Conservation (phyloP, 2,113 vertebrate genomes). For the Bos javanicus region DNA sequence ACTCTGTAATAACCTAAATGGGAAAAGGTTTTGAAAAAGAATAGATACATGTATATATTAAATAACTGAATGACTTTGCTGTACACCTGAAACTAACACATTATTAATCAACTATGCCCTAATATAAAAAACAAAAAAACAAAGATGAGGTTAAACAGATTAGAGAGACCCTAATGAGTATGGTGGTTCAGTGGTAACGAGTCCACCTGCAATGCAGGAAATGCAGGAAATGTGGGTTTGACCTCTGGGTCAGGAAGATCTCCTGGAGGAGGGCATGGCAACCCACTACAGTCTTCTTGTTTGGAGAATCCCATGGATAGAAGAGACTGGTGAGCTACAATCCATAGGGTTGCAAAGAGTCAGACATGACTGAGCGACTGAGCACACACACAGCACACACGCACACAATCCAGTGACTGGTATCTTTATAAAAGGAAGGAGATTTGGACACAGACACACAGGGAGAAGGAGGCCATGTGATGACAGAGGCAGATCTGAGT, state of each 20-base stretch:
- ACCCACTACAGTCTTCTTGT: neutral
- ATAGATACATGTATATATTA: neutral
- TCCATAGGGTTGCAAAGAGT: neutral
- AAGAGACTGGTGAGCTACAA: neutral
- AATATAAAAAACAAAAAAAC: neutral
- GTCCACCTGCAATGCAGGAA: neutral
- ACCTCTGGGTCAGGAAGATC: neutral
- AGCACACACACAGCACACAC: neutral
- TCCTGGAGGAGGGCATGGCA: neutral
- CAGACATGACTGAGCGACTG: neutral
- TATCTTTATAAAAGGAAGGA: neutral
- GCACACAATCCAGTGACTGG: neutral
- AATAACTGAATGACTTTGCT: neutral
- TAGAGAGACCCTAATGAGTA: neutral
- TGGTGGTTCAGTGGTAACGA: neutral
- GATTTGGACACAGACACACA: neutral
- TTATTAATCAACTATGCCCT: neutral
- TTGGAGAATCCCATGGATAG: neutral
- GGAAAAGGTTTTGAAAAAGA: neutral
- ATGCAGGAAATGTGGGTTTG: neutral
- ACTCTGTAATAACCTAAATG: neutral
- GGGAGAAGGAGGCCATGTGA: fast-evolving
- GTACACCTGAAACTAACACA: neutral
- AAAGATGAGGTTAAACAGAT: neutral
- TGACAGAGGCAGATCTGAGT: neutral